phyloP scores from a whole-genome alignment of 1,140 invertebrate genomes.

The Tribolium madens region DNA sequence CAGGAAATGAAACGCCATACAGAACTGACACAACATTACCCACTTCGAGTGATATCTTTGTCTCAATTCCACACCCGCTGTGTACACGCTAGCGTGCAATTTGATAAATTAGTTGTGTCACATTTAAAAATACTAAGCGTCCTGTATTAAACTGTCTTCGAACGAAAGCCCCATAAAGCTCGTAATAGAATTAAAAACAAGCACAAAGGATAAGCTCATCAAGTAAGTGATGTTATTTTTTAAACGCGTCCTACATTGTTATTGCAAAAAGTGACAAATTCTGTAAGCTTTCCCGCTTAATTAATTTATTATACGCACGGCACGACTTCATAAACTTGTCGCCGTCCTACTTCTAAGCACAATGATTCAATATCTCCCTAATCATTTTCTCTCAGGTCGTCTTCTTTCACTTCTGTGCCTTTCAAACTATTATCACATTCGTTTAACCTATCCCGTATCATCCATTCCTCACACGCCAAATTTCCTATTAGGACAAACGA shows the following conservation, averaged over 20 bases:
- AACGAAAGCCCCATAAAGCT: background rate
- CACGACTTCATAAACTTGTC: constrained; percentile 27
- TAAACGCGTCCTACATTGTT: background rate
- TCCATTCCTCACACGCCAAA: constrained; percentile 4
- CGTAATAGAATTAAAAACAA: constrained; percentile 3
- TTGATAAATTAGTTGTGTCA: background rate
- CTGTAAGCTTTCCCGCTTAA: background rate
- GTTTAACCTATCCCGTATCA: constrained; percentile 15
- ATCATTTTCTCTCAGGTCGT: constrained; percentile 28
- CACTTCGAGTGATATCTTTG: background rate
- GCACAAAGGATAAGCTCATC: background rate
- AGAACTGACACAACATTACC: constrained; percentile 5
- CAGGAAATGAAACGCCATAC: constrained; percentile 35
- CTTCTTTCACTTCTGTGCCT: constrained; percentile 14
- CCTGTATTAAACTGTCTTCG: background rate
- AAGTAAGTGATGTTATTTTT: constrained; percentile 25
- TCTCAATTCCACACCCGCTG: background rate
- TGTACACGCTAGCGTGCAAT: background rate
- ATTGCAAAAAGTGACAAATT: constrained; percentile 16
- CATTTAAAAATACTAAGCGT: background rate
- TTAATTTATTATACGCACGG: constrained; percentile 23
- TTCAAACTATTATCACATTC: constrained; percentile 29
- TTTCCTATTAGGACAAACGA: background rate
- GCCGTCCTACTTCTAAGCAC: background rate
- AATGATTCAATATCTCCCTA: constrained; percentile 1